phyloP scores from a whole-genome alignment of 2,113 vertebrate genomes.

The Passer domesticus region DNA sequence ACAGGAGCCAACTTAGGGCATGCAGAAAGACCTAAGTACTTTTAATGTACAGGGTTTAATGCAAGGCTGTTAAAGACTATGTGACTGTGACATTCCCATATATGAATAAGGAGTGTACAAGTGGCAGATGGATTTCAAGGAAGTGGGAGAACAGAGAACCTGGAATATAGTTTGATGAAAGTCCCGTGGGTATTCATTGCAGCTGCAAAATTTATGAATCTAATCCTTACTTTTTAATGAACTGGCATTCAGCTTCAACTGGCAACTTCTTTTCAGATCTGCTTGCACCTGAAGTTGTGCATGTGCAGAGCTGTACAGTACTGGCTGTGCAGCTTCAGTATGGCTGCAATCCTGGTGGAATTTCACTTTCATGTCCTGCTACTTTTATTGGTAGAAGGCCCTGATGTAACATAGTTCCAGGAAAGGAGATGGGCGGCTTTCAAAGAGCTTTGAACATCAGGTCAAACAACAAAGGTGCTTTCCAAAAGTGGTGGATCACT shows the following conservation, averaged over 20 bases:
- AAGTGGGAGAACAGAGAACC: neutral
- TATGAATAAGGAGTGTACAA: neutral
- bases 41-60: neutral
- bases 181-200: neutral
- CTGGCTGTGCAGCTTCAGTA: neutral
- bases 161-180: neutral
- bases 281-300: neutral
- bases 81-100: neutral
- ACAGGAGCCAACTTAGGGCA: neutral
- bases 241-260: neutral
- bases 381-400: neutral
- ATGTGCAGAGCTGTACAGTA: neutral
- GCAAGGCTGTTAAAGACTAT: neutral
- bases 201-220: neutral
- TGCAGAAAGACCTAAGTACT: neutral
- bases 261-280: neutral
- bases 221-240: neutral
- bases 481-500: neutral
- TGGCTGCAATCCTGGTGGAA: accelerated
- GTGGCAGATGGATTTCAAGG: neutral
- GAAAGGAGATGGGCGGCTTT: neutral
- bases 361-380: neutral
- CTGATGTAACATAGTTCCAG: neutral
- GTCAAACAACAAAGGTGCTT: neutral
- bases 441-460: neutral